Evolutionary conservation across 1,140 invertebrate species (phyloP).

Genomic region (Trichonephila inaurata): DNA sequence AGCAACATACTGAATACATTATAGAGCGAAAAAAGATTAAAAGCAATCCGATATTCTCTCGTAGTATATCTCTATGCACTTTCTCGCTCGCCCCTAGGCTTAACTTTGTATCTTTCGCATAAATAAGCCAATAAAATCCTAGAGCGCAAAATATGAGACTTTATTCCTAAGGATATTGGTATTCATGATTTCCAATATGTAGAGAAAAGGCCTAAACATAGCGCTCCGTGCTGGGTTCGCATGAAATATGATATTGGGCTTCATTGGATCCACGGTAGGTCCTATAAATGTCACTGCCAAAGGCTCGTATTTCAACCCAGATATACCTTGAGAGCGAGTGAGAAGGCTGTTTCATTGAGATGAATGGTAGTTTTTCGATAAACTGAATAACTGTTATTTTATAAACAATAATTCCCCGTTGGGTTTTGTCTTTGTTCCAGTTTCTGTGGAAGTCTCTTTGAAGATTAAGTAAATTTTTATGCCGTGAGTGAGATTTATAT

Average conservation of each 20-base stretch:
- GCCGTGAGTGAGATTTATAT: no score
- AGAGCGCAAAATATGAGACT: constrained; percentile 52
- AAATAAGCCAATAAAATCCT: constrained; percentile 65
- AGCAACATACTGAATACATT: no score
- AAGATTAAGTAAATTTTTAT: no score
- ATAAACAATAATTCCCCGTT: no score
- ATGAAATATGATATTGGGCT: constrained; percentile 70
- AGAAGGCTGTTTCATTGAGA: constrained; percentile 43
- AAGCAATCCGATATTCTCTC: no score
- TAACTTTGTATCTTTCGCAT: neutral
- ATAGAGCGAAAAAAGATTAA: no score
- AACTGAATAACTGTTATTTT: constrained; percentile 1
- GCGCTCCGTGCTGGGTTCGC: neutral
- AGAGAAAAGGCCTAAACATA: constrained; percentile 41
- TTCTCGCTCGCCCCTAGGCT: neutral
- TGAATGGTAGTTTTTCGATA: constrained; percentile 1
- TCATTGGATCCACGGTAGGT: constrained; percentile 14
- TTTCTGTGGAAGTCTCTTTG: no score
- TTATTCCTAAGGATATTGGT: constrained; percentile 61
- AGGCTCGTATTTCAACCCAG: constrained; percentile 51
- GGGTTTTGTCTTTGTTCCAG: no score
- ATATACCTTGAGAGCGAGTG: neutral
- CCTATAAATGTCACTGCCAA: constrained; percentile 63
- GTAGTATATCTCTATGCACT: neutral
- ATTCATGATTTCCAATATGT: constrained; percentile 73